A percentile compares a stretch with the other conserved stretches of the same genome.
These are phyloP conservation scores for Pyralis farinalis DNA, from an alignment of 2,888 invertebrate genomes.

Conservation along the genomic window DNA sequence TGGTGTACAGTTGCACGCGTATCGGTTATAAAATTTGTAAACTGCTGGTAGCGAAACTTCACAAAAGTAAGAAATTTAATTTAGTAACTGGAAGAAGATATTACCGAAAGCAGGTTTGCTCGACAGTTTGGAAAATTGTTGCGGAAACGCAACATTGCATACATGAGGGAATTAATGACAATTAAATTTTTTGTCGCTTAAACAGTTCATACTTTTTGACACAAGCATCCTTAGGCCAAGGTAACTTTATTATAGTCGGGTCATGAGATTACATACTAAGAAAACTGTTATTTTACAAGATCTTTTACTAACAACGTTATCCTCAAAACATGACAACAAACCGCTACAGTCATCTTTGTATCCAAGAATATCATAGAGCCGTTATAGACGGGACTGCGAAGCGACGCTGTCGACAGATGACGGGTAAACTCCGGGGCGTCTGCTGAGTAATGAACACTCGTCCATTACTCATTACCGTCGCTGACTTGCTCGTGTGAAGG, in stretches of 20 bases:
- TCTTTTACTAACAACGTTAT: neutral
- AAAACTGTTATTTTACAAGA: no score
- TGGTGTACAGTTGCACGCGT: slow-evolving; percentile 49
- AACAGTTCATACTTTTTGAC: no score
- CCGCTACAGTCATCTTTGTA: slow-evolving; percentile 16
- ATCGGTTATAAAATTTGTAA: slow-evolving; percentile 46
- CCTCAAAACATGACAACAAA: neutral
- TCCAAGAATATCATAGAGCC: slow-evolving; percentile 19
- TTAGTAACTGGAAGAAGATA: neutral
- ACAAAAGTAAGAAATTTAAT: slow-evolving; percentile 20
- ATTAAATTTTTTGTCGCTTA: no score
- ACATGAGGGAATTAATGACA: neutral
- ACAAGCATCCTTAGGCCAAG: no score
- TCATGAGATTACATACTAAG: no score
- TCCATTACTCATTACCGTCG: slow-evolving; percentile 56
- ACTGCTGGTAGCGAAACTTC: slow-evolving; percentile 20
- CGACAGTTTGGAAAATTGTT: neutral
- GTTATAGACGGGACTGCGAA: slow-evolving; percentile 23
- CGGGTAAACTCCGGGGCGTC: slow-evolving; percentile 60
- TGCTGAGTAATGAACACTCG: slow-evolving; percentile 61
- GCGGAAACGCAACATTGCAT: no score
- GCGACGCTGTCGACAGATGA: slow-evolving; percentile 53
- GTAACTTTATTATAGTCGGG: no score
- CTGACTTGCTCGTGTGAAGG: slow-evolving; percentile 54
- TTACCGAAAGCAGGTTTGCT: neutral